Evolutionary conservation across 2,113 vertebrate genomes (phyloP).

Genomic region (Podocnemis expansa): DNA sequence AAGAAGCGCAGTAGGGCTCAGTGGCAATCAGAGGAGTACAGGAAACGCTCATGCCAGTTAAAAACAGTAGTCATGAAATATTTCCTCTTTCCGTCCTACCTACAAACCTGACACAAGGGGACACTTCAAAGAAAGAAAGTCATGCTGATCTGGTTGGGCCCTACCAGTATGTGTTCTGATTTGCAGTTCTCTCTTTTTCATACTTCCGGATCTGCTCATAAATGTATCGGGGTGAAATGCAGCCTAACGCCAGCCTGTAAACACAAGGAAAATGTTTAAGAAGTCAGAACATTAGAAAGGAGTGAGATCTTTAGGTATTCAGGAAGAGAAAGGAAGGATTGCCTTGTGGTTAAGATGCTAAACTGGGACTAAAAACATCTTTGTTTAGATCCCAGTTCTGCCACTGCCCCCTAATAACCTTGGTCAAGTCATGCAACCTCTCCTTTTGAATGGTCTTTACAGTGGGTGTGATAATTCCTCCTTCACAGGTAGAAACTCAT

Average conservation of each 20-base stretch:
- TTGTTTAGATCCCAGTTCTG: background rate
- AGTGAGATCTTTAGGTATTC: background rate
- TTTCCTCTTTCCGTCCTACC: background rate
- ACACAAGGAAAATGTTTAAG: background rate
- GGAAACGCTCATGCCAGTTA: conserved; percentile 33
- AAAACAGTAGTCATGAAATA: background rate
- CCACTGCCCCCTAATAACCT: background rate
- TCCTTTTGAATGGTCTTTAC: background rate
- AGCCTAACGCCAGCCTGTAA: conserved; percentile 83
- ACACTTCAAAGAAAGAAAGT: conserved; percentile 1
- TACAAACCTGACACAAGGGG: background rate
- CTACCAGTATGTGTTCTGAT: conserved; percentile 87
- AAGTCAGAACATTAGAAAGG: fast-evolving
- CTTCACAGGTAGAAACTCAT: background rate
- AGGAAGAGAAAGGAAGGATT: fast-evolving
- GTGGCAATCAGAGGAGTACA: background rate
- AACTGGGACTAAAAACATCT: background rate
- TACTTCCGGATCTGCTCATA: conserved; percentile 84
- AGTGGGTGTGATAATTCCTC: background rate
- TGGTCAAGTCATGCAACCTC: background rate
- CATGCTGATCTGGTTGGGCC: background rate
- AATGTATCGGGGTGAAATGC: conserved; percentile 84
- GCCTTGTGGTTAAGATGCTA: background rate
- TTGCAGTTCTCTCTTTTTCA: conserved; percentile 81
- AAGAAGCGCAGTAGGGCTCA: background rate